These are phyloP conservation scores for Bos javanicus DNA, from an alignment of 2,113 vertebrate species.

Conservation along the genomic window DNA sequence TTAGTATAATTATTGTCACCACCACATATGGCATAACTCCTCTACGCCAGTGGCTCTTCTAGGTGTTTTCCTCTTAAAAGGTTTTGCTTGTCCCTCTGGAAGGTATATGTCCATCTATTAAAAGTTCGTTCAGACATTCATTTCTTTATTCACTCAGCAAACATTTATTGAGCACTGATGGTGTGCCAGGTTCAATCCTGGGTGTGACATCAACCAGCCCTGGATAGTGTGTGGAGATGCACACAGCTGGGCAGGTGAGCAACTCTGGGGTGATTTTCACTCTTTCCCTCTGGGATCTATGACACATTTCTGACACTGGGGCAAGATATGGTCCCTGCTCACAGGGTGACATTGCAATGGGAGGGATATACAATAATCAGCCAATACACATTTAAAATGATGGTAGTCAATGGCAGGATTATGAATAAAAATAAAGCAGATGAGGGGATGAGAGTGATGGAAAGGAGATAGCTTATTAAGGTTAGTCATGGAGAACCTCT, in stretches of 20 bases:
- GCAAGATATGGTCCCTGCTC: neutral
- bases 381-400: neutral
- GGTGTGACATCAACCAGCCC: neutral
- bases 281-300: accelerated
- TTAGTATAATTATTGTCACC: neutral
- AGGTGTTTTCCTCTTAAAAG: neutral
- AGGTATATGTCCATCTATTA: neutral
- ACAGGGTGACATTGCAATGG: neutral
- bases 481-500: neutral
- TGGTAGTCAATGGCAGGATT: accelerated
- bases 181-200: neutral
- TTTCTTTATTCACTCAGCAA: neutral
- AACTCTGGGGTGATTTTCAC: neutral
- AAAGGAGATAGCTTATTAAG: neutral
- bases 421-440: neutral
- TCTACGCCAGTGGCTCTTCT: neutral
- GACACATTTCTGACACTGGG: neutral
- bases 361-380: neutral
- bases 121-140: neutral
- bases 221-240: neutral
- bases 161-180: neutral
- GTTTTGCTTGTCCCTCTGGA: neutral
- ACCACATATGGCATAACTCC: too few species aligned
- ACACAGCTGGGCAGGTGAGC: accelerated
- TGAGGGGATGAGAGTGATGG: neutral